These are phyloP conservation scores for Eumacrocentrus americanus DNA, from an alignment of 2,888 invertebrate genomes.

Conservation along the genomic window DNA sequence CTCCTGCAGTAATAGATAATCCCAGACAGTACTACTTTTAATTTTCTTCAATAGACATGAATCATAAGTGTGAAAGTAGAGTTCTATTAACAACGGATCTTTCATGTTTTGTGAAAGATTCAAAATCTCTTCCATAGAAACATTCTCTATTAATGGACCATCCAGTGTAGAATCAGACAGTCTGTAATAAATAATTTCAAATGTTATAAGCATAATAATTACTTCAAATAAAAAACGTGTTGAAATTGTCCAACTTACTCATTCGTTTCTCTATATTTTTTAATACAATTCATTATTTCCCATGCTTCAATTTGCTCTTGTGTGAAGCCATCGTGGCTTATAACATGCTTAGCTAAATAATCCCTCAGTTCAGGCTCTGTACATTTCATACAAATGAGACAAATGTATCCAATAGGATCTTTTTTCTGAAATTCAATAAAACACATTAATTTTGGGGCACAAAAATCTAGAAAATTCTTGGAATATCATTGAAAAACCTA, in stretches of 20 bases:
- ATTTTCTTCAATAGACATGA: constrained; percentile 52
- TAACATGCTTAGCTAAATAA: constrained; percentile 71
- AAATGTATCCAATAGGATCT: constrained; percentile 67
- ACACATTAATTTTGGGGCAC: too few relatives aligned
- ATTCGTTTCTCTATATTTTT: constrained; percentile 45
- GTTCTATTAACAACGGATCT: constrained; percentile 48
- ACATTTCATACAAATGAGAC: constrained; percentile 67
- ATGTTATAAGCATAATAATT: background rate
- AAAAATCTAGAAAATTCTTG: background rate
- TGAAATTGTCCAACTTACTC: constrained; percentile 38
- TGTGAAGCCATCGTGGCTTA: constrained; percentile 61
- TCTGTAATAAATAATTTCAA: constrained; percentile 13
- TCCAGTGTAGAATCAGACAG: too few relatives aligned
- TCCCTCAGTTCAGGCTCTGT: constrained; percentile 68
- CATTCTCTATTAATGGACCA: constrained; percentile 55
- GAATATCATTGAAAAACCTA: constrained; percentile 27
- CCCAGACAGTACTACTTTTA: constrained; percentile 64
- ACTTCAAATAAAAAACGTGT: background rate
- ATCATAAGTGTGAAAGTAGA: constrained; percentile 57
- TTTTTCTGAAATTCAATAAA: constrained; percentile 61
- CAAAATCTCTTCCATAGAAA: constrained; percentile 53
- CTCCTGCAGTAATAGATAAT: constrained; percentile 67
- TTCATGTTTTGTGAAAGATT: constrained; percentile 47
- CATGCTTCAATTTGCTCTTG: constrained; percentile 56
- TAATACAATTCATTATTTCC: constrained; percentile 59